phyloP scores from a whole-genome alignment of 1,140 invertebrate genomes.

The Dendrolimus punctatus region DNA sequence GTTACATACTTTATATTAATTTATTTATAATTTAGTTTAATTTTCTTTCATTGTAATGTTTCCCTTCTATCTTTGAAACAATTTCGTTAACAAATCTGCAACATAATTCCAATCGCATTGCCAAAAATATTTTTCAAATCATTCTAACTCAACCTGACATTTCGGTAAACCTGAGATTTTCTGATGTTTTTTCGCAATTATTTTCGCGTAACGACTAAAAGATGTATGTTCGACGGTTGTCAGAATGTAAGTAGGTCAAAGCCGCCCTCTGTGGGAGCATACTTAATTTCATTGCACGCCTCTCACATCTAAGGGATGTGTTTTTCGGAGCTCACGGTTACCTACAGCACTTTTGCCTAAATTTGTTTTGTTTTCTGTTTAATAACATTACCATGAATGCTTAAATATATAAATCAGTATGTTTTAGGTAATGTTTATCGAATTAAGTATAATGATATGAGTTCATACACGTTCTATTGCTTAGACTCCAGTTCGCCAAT shows the following conservation, averaged over 20 bases:
- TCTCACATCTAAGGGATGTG: constrained; percentile 10
- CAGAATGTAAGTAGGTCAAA: constrained; percentile 16
- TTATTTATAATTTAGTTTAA: too few relatives aligned
- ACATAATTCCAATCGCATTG: too few relatives aligned
- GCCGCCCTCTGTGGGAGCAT: constrained; percentile 9
- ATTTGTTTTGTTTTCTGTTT: not conserved
- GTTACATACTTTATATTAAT: too few relatives aligned
- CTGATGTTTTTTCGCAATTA: constrained; percentile 10
- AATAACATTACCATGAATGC: too few relatives aligned
- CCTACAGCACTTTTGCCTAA: not conserved
- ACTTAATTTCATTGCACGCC: constrained; percentile 19
- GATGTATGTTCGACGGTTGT: constrained; percentile 14
- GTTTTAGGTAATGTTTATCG: too few relatives aligned
- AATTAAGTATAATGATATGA: too few relatives aligned
- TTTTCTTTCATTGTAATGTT: too few relatives aligned
- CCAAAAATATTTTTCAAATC: not conserved
- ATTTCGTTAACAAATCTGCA: too few relatives aligned
- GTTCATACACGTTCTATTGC: too few relatives aligned
- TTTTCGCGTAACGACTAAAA: constrained; percentile 12
- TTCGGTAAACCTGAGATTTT: not conserved
- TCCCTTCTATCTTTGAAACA: too few relatives aligned
- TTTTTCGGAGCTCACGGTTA: constrained; percentile 5
- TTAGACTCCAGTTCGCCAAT: too few relatives aligned
- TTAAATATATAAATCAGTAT: too few relatives aligned
- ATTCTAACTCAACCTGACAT: not conserved